Evolutionary conservation across 2,113 vertebrate genomes (phyloP).

Genomic region (Crotalus helleri): DNA sequence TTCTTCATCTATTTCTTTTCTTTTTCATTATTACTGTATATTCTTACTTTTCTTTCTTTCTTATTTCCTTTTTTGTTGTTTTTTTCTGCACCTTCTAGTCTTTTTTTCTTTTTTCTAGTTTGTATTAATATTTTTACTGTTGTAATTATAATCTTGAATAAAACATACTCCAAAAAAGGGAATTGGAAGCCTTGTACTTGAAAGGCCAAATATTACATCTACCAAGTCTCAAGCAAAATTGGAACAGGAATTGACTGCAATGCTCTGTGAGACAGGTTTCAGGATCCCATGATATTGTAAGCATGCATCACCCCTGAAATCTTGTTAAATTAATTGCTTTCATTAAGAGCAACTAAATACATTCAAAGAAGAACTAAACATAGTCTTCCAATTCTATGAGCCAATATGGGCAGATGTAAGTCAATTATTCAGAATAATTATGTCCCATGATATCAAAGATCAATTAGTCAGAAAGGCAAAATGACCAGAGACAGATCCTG

Average conservation of each 20-base stretch:
- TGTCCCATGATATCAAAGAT: background rate
- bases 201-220: background rate
- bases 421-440: background rate
- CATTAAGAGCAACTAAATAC: background rate
- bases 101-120: background rate
- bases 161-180: background rate
- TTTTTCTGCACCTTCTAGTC: background rate
- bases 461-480: background rate
- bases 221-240: background rate
- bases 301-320: background rate
- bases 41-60: background rate
- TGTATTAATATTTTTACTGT: background rate
- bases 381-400: background rate
- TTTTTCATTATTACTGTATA: background rate
- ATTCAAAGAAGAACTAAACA: background rate
- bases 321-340: background rate
- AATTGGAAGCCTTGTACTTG: background rate
- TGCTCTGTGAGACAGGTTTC: background rate
- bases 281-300: background rate
- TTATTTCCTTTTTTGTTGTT: background rate
- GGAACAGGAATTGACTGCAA: background rate
- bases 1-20: background rate
- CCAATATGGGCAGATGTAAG: background rate
- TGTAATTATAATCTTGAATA: background rate
- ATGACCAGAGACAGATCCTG: background rate